These are phyloP conservation scores for Rhagophthalmus giganteus DNA, from an alignment of 2,888 invertebrate genomes.

Conservation along the genomic window DNA sequence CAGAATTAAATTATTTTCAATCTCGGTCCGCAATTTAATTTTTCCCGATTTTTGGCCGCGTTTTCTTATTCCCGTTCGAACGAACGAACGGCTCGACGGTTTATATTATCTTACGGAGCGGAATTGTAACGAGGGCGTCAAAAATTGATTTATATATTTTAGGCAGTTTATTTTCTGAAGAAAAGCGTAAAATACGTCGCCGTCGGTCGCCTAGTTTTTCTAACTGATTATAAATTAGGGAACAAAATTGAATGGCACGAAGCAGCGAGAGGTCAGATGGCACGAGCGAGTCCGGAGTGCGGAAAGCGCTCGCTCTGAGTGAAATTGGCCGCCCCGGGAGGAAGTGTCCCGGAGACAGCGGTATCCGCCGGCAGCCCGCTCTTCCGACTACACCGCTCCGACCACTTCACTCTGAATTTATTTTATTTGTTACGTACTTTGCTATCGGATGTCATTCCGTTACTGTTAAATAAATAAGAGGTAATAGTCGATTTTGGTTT, in stretches of 20 bases:
- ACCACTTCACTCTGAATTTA: conserved; percentile 50
- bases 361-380: conserved; percentile 56
- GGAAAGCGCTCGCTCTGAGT: conserved; percentile 56
- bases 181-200: not conserved
- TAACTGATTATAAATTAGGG: conserved; percentile 19
- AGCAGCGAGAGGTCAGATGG: conserved; percentile 36
- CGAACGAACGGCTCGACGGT: too few relatives aligned
- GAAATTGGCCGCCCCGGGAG: conserved; percentile 57
- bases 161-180: not conserved
- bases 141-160: too few relatives aligned
- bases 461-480: conserved; percentile 22
- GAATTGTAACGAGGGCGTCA: too few relatives aligned
- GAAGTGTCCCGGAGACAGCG: conserved; percentile 59
- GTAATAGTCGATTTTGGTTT: conserved; percentile 11
- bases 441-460: conserved; percentile 26
- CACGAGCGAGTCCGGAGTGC: conserved; percentile 46
- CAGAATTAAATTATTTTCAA: conserved; percentile 7
- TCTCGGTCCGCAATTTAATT: not conserved
- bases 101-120: too few relatives aligned
- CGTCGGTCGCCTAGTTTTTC: conserved; percentile 4
- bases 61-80: too few relatives aligned
- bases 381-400: conserved; percentile 52
- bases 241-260: conserved; percentile 20
- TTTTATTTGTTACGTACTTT: conserved; percentile 42
- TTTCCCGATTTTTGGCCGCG: too few relatives aligned